Base-by-base conservation (phyloP, 2,888 invertebrate species). In the Ischnus inquisitorius region DNA sequence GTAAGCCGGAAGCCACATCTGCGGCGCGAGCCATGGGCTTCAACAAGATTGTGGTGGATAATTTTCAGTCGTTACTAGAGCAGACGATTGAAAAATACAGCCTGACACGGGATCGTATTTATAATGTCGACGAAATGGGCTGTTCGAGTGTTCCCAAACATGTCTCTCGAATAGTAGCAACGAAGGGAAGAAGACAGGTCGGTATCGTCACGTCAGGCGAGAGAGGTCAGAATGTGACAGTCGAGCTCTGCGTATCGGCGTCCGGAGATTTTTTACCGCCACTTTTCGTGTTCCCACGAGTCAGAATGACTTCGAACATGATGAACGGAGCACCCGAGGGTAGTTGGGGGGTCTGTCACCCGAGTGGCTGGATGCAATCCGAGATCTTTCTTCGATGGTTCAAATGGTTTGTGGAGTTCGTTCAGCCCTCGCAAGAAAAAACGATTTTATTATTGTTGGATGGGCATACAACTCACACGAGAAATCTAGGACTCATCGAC, bases 361-460 rank as follows among this genome's bases (percentile, higher is more conserved):
- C 74, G 14, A 57, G 57, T 25, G 74, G 60, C 10, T 62, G 74
- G 74, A 62, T 74, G 57, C 41, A 74, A 12, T 43, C 25, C 14
- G 74, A 74, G 12, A 12, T 74, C 25, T 60, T 43, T 41, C 12
- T 48, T 48, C 4, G 3, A n/a, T 48, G 12, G 48, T 48, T 87
- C 2, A 84, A 71, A 22, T 92, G 91, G 91, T 91, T 93, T 82
- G 84, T 91, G 65, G 92, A 94, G 88, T 94, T 94, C 87, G 80
- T 89, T 76, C 86, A 86, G 72, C 87, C 91, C 48, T 83, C 90
- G 8, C 85, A 86, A 80, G 90, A 90, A 5, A 75, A 86, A 76
- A 90, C 48, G 48, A 81, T 93, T 19, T 79, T 93, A n/a, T 91
- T 80, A n/a, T n/a, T n/a, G n/a, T n/a, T n/a, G n/a, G n/a, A n/a